Evolutionary conservation across 2,797 vertebrate genomes (phyloP).

Genomic region (Dendrocincla tyrannina): DNA sequence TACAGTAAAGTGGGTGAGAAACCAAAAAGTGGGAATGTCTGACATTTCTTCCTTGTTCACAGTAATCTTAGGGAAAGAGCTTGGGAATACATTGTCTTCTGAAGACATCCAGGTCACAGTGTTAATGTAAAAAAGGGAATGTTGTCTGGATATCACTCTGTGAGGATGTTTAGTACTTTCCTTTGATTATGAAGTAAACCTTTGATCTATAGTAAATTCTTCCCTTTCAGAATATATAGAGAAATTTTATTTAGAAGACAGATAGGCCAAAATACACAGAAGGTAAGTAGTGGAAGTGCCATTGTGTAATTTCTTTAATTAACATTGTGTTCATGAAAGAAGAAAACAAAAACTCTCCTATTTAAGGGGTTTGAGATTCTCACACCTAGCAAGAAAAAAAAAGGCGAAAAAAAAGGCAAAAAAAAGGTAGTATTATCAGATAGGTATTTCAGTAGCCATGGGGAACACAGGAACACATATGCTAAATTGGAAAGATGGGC

Average conservation of each 20-base stretch:
- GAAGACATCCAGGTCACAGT: neutral
- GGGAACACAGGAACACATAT: neutral
- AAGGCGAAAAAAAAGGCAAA: neutral
- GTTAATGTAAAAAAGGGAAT: neutral
- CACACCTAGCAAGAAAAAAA: neutral
- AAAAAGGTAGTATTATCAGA: neutral
- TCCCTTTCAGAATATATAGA: neutral
- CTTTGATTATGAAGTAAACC: neutral
- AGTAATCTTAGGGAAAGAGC: neutral
- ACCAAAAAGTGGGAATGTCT: neutral
- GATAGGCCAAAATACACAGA: neutral
- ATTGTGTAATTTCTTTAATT: neutral
- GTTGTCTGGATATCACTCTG: neutral
- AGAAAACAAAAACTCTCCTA: neutral
- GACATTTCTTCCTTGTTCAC: neutral
- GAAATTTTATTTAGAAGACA: neutral
- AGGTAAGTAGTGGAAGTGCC: accelerated
- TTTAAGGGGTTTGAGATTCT: neutral
- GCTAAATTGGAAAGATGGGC: neutral
- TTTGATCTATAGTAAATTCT: neutral
- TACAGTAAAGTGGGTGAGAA: neutral
- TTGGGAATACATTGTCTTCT: neutral
- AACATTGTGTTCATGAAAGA: neutral
- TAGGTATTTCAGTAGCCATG: neutral
- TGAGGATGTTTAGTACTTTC: neutral